A percentile compares a stretch with the other conserved stretches of the same genome.
These are phyloP conservation scores for Spinus olivaceus DNA, from an alignment of 2,797 vertebrate genomes.

Conservation along the genomic window DNA sequence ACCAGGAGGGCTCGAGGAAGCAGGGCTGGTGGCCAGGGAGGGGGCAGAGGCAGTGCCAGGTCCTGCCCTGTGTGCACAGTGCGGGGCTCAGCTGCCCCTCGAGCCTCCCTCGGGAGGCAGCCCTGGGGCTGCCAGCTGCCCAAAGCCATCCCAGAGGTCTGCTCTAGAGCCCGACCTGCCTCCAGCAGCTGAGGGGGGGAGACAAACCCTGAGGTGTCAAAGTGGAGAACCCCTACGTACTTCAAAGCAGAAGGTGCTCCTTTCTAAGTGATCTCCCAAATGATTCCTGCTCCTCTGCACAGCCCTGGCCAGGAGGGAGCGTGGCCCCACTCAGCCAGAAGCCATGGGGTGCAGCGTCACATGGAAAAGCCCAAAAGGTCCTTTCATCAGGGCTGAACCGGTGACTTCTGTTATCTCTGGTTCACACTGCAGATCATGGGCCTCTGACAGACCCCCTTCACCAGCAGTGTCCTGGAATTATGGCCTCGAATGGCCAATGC, in stretches of 20 bases:
- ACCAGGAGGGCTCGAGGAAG: background rate
- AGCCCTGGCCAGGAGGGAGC: background rate
- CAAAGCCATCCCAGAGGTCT: background rate
- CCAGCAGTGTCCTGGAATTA: background rate
- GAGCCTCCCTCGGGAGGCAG: background rate
- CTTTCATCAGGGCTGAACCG: background rate
- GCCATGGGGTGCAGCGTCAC: background rate
- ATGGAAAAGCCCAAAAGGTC: background rate
- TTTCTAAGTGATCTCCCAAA: background rate
- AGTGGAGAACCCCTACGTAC: accelerated
- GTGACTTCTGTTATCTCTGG: background rate
- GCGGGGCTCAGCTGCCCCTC: background rate
- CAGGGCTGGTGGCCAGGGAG: background rate
- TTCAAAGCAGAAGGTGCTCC: background rate
- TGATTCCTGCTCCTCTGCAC: background rate
- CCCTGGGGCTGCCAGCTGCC: accelerated
- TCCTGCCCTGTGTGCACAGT: accelerated
- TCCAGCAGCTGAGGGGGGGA: background rate
- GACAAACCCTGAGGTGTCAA: background rate
- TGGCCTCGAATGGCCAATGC: background rate
- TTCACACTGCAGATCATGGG: accelerated
- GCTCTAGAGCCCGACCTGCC: background rate
- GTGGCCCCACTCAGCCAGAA: accelerated
- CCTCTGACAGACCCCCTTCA: background rate
- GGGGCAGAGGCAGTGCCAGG: background rate